These are phyloP conservation scores for Todiramphus chloris DNA, from an alignment of 2,113 vertebrate species.

Conservation along the genomic window DNA sequence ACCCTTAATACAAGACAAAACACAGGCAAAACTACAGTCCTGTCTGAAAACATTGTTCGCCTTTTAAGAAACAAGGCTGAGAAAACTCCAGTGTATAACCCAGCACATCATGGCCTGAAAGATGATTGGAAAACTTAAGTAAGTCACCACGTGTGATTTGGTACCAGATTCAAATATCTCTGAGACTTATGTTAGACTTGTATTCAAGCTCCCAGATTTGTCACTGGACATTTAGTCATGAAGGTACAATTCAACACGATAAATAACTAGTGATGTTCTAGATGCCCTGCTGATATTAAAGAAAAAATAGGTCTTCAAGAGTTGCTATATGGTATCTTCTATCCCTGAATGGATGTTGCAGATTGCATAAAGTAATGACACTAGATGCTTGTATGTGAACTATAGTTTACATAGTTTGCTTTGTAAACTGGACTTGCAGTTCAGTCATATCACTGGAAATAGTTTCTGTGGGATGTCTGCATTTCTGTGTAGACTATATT, in stretches of 20 bases:
- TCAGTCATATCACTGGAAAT: neutral
- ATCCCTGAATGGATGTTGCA: neutral
- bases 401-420: neutral
- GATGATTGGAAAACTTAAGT: neutral
- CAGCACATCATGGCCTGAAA: neutral
- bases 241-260: neutral
- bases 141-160: neutral
- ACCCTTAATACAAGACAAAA: neutral
- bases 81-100: neutral
- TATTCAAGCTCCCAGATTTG: neutral
- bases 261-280: neutral
- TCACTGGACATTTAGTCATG: neutral
- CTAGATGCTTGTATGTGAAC: neutral
- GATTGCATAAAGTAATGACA: neutral
- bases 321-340: neutral
- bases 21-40: neutral
- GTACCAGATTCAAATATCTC: neutral
- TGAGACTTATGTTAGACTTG: neutral
- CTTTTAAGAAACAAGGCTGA: neutral
- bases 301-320: neutral
- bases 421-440: neutral
- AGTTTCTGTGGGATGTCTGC: neutral
- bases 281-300: neutral
- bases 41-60: neutral
- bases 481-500: neutral